Conservation (phyloP, 2,113 vertebrate genomes). For the Cololabis saira region DNA sequence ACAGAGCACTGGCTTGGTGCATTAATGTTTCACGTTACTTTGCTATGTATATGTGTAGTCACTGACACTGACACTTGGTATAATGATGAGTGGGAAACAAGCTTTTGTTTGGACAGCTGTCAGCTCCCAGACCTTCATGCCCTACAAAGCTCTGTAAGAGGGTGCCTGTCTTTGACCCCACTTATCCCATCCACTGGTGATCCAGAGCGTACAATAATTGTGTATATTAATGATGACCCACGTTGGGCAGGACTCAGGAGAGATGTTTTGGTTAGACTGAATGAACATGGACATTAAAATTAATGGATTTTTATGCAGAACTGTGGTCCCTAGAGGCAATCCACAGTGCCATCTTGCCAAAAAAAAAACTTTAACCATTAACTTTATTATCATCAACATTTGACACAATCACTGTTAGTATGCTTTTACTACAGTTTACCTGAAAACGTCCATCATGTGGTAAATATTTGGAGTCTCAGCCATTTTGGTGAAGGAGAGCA, state of each 20-base stretch:
- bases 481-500: too few species aligned
- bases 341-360: too few species aligned
- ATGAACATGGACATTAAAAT: neutral
- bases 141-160: slow-evolving; percentile 59
- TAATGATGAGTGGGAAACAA: slow-evolving; percentile 73
- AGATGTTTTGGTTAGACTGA: slow-evolving; percentile 41
- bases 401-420: too few species aligned
- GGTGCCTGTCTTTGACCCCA: slow-evolving; percentile 72
- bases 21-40: slow-evolving; percentile 70
- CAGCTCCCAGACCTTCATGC: slow-evolving; percentile 51
- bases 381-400: too few species aligned
- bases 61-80: slow-evolving; percentile 61
- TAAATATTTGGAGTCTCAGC: too few species aligned
- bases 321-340: too few species aligned
- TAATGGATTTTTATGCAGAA: too few species aligned
- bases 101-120: slow-evolving; percentile 85
- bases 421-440: too few species aligned
- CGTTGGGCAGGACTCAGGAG: slow-evolving; percentile 27
- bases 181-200: slow-evolving; percentile 65
- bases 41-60: slow-evolving; percentile 37
- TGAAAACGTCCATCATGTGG: too few species aligned
- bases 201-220: slow-evolving; percentile 48
- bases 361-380: too few species aligned
- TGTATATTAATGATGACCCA: slow-evolving; percentile 51
- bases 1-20: slow-evolving; percentile 25